Conservation (phyloP, 2,888 invertebrate genomes). For the Hoplodrina ambigua region DNA sequence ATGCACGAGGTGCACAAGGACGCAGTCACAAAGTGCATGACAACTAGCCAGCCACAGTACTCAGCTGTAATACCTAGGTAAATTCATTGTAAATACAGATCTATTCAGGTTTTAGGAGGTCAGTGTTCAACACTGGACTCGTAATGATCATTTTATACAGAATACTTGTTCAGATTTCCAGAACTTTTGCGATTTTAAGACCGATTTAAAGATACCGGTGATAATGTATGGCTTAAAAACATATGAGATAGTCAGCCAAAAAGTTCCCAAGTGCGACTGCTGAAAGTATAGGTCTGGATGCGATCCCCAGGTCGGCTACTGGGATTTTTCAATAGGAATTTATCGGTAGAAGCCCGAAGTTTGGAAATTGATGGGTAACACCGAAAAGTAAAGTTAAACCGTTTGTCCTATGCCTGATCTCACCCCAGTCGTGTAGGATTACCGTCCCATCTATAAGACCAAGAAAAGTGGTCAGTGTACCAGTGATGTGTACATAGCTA, state of each 20-base stretch:
- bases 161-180: background rate
- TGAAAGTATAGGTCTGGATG: too few relatives aligned
- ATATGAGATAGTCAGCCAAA: background rate
- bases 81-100: conserved; percentile 24
- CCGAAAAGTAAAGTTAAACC: too few relatives aligned
- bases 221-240: background rate
- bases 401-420: too few relatives aligned
- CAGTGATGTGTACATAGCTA: too few relatives aligned
- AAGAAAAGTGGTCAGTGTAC: too few relatives aligned
- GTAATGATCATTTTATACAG: background rate
- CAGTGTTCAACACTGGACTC: conserved; percentile 11
- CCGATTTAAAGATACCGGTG: background rate
- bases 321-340: too few relatives aligned
- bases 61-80: conserved; percentile 32
- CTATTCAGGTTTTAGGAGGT: conserved; percentile 29
- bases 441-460: too few relatives aligned
- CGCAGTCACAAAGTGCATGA: conserved; percentile 56
- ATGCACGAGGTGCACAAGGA: conserved; percentile 61
- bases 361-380: too few relatives aligned
- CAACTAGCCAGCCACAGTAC: conserved; percentile 34
- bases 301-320: too few relatives aligned
- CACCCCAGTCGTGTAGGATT: too few relatives aligned
- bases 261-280: too few relatives aligned
- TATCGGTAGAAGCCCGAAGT: too few relatives aligned
- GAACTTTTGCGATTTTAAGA: background rate